These are phyloP conservation scores for Asarcornis scutulata DNA, from an alignment of 2,113 vertebrate genomes.

Conservation along the genomic window DNA sequence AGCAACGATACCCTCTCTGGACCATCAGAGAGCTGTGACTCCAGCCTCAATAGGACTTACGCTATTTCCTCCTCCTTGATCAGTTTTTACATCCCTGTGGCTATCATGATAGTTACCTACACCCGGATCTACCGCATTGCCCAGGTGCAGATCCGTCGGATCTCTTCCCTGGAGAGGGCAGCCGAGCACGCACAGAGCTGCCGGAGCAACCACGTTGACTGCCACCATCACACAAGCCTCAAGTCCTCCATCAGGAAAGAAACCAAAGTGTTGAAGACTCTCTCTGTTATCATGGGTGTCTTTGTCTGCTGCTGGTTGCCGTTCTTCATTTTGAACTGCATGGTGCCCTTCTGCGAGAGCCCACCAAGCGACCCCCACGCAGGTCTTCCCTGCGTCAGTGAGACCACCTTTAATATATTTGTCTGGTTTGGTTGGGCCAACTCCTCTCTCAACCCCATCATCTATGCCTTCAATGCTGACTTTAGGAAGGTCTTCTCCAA, in stretches of 20 bases:
- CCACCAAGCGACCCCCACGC: constrained; percentile 66
- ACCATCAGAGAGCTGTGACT: constrained; percentile 84
- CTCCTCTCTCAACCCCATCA: constrained; percentile 93
- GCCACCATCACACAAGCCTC: constrained; percentile 82
- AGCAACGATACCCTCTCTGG: background rate
- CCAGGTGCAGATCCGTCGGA: constrained; percentile 89
- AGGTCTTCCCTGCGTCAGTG: constrained; percentile 90
- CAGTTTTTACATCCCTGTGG: constrained; percentile 96
- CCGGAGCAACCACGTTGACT: constrained; percentile 76
- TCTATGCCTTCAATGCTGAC: constrained; percentile 96
- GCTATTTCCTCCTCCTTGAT: constrained; percentile 95
- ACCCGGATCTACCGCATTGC: constrained; percentile 94
- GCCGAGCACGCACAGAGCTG: constrained; percentile 90
- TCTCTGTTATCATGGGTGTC: constrained; percentile 93
- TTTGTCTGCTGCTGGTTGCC: constrained; percentile 98
- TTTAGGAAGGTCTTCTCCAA: constrained; percentile 92
- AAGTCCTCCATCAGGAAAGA: constrained; percentile 89
- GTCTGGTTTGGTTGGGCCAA: constrained; percentile 98
- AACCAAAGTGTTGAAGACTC: constrained; percentile 94
- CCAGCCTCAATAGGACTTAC: constrained; percentile 91
- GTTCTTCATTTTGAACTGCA: constrained; percentile 94
- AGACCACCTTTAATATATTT: constrained; percentile 93
- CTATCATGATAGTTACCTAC: constrained; percentile 95
- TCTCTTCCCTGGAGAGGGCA: constrained; percentile 90
- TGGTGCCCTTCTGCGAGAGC: constrained; percentile 90